Percentiles rank a stretch among this genome's conserved stretches.
Conservation (phyloP, 2,888 invertebrate species). For the Melolontha melolontha region DNA sequence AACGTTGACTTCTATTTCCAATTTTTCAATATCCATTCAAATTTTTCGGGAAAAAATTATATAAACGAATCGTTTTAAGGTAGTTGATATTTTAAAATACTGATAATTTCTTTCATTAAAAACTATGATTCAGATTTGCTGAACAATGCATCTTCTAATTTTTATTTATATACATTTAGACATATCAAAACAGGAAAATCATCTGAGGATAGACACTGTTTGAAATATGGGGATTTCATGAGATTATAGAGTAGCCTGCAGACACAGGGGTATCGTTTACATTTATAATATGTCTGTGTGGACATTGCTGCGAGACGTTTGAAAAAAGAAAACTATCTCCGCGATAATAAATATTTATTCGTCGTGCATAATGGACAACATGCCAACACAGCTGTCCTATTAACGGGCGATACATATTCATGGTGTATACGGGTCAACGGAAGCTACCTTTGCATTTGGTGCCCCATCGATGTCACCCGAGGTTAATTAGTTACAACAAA, state of each 20-base stretch:
- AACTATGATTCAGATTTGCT: no score
- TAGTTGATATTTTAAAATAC: no score
- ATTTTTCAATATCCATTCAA: no score
- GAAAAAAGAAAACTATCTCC: slow-evolving; percentile 24
- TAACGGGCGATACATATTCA: slow-evolving; percentile 50
- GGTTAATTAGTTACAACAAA: slow-evolving; percentile 40
- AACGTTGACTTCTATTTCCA: no score
- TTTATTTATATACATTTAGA: no score
- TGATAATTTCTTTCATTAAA: no score
- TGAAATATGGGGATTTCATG: not conserved
- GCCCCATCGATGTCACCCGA: slow-evolving; percentile 39
- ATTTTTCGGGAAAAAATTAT: no score
- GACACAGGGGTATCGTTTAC: slow-evolving; percentile 6
- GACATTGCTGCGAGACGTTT: slow-evolving; percentile 14
- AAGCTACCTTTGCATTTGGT: slow-evolving; percentile 43
- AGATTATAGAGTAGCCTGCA: not conserved
- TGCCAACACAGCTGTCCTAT: slow-evolving; percentile 43
- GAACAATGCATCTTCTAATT: no score
- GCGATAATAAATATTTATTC: slow-evolving; percentile 37
- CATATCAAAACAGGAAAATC: no score
- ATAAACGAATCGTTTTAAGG: no score
- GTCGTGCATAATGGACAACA: slow-evolving; percentile 24
- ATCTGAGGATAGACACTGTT: not conserved
- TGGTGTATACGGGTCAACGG: slow-evolving; percentile 45
- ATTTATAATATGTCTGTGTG: slow-evolving; percentile 9